Percentiles rank a stretch among this genome's conserved stretches.
phyloP scores from a whole-genome alignment of 2,888 invertebrate species.

The Pterobdella sp. region DNA sequence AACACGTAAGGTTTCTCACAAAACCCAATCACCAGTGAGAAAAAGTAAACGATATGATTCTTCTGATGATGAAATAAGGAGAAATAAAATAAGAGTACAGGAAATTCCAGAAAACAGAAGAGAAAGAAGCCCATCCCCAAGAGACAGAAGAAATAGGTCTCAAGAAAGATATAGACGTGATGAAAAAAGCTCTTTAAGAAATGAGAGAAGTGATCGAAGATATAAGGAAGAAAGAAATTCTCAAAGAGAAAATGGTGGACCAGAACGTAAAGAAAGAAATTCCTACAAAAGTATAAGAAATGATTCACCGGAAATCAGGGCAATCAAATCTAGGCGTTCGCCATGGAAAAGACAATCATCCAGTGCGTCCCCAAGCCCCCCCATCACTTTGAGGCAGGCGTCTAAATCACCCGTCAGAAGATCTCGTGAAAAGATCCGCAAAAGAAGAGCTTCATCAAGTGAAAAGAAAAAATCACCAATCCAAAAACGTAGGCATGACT shows the following conservation, averaged over 20 bases:
- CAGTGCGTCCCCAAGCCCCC: not conserved
- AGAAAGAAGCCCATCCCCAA: not conserved
- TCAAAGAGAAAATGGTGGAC: not conserved
- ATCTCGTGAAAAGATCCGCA: not conserved
- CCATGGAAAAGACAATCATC: not conserved
- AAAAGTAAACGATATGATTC: too few relatives aligned
- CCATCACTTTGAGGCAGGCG: not conserved
- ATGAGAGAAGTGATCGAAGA: not conserved
- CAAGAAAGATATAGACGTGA: not conserved
- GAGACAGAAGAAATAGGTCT: not conserved
- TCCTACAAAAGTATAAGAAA: not conserved
- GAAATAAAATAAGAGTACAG: not conserved
- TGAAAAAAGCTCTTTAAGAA: too few relatives aligned
- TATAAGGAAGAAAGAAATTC: not conserved
- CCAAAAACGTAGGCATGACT: too few relatives aligned
- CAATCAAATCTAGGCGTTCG: slow-evolving; percentile 2
- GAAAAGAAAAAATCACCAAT: not conserved
- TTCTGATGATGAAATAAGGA: not conserved
- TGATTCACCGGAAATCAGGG: not conserved
- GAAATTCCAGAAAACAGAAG: not conserved
- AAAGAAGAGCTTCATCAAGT: not conserved
- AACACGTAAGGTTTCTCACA: too few relatives aligned
- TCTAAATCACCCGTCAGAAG: not conserved
- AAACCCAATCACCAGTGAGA: too few relatives aligned
- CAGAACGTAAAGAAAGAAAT: not conserved